Conservation (phyloP, 1,140 invertebrate genomes). For the Orchestia grillus region DNA sequence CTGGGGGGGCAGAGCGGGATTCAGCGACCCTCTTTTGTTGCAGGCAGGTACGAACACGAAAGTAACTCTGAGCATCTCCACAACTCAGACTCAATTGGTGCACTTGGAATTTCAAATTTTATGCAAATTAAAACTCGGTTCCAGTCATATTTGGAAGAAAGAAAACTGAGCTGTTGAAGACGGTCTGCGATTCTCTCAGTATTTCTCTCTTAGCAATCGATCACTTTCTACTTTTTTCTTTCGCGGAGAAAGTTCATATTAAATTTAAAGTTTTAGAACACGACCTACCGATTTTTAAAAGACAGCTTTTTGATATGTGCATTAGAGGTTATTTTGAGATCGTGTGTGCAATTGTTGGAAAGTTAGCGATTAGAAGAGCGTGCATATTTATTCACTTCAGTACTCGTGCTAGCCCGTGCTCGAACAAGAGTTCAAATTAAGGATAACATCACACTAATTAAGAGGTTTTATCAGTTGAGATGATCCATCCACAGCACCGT, state of each 20-base stretch:
- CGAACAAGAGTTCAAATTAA: neutral
- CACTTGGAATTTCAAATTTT: constrained; percentile 51
- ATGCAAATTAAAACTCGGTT: constrained; percentile 45
- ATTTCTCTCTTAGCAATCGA: neutral
- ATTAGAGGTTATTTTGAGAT: neutral
- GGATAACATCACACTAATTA: neutral
- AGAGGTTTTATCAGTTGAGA: neutral
- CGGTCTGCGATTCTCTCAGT: neutral
- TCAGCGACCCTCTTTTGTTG: neutral
- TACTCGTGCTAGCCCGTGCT: neutral
- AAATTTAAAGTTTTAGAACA: too few species aligned
- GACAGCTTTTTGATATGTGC: neutral
- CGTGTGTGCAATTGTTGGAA: too few species aligned
- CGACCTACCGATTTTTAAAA: neutral
- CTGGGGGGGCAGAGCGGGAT: neutral
- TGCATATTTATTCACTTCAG: neutral
- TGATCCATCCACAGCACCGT: neutral
- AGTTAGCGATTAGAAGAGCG: neutral
- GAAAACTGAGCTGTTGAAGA: constrained; percentile 12
- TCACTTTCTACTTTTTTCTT: neutral
- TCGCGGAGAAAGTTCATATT: neutral
- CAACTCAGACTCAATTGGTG: constrained; percentile 41
- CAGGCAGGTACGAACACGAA: neutral
- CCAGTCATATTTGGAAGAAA: constrained; percentile 53
- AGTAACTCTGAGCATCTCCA: constrained; percentile 47